Conservation (phyloP, 1,140 invertebrate species). For the Temnothorax curvispinosus region DNA sequence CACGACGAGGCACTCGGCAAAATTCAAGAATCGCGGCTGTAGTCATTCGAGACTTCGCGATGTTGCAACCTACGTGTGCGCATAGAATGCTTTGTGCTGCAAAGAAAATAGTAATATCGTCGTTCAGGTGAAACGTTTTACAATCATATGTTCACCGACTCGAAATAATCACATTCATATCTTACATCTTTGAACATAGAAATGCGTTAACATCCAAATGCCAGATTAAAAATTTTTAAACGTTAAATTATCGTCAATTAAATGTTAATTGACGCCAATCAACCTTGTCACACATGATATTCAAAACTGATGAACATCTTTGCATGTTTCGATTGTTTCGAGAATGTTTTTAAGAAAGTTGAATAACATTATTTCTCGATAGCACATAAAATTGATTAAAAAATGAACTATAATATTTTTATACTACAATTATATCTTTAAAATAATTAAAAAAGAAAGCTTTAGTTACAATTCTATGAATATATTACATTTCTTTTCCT, state of each 20-base stretch:
- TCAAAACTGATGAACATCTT: background rate
- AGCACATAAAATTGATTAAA: background rate
- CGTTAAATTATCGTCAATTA: background rate
- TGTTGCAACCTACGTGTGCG: constrained; percentile 8
- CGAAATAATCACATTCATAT: constrained; percentile 4
- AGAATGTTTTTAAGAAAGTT: background rate
- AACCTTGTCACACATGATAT: background rate
- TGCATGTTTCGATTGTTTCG: background rate
- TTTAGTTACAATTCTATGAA: background rate
- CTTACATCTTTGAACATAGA: background rate
- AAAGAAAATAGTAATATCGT: constrained; percentile 14
- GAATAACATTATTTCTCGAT: background rate
- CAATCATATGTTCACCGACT: background rate
- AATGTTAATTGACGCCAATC: background rate
- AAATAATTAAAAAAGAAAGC: background rate
- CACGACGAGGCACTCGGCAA: constrained; percentile 14
- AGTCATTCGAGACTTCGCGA: background rate
- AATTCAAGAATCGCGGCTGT: constrained; percentile 39
- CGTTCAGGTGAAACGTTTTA: background rate
- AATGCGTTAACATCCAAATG: background rate
- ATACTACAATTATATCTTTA: background rate
- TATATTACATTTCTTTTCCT: background rate
- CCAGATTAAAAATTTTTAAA: background rate
- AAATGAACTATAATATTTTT: background rate
- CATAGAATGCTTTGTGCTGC: background rate